Base-by-base conservation (phyloP, 30 jellyfish, hydroid and myxozoan species). In the Aurelia aurita complex sp. Pacific region DNA sequence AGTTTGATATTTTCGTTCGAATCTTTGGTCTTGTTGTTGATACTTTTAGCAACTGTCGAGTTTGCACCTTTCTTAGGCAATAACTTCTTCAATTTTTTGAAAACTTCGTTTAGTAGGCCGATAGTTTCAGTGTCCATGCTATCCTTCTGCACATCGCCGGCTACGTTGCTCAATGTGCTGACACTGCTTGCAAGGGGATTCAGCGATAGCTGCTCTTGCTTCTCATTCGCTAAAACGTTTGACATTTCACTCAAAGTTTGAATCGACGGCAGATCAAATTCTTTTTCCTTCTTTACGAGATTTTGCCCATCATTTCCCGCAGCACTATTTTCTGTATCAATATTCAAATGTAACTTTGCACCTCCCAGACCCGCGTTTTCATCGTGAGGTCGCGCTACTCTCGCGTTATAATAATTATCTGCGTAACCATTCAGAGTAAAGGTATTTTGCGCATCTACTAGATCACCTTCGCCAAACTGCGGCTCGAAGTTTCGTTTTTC, bases 151-250 rank as follows among this genome's bases (percentile, higher is more conserved):
- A 84, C 87, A 36, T 64, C 53, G 53, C 63, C 78, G 0, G 93
- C 93, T 5, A 84, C 80, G 55, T 73, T 73, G 23, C 53, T 65
- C 82, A 84, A 34, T 29, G 93, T 54, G n/a, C 82, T 84, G 13
- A 84, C 93, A 5, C 93, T 84, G 64, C 87, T 84, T 2, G 82
- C 87, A 10, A 84, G 85, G 12, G 93, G 93, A n/a, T 84, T 84
- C 61, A 84, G 19, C 5, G 63, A 73, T 72, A 84, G 2, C 12
- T 78, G 82, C 32, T 73, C 87, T 54, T 84, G 87, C 42, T 68
- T 73, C 11, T 73, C 93, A 59, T 84, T 84, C 15, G 81, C 82
- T 34, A 67, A 57, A 17, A 51, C 81, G 35, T 33, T 63, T 5
- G 59, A 43, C 55, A 42, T 64, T 14, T 77, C 87, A 9, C 67